These are phyloP conservation scores for Hemiscyllium ocellatum DNA, from an alignment of 2,113 vertebrate species.

Conservation along the genomic window DNA sequence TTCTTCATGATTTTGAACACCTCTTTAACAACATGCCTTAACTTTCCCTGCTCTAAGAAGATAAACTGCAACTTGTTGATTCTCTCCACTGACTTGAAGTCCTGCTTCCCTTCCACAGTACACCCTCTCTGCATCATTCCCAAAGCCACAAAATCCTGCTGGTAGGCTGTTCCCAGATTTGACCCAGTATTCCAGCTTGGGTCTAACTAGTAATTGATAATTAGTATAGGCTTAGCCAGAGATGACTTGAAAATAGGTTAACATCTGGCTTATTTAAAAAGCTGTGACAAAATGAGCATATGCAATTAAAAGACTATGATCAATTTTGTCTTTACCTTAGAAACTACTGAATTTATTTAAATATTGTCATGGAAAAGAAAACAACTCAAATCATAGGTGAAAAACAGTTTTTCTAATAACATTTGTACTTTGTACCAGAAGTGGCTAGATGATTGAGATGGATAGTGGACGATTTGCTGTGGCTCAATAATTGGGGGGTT, in stretches of 20 bases:
- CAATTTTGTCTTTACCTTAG: no score
- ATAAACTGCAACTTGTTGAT: background rate
- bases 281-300: background rate
- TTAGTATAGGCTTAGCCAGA: background rate
- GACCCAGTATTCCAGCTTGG: background rate
- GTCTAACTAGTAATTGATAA: background rate
- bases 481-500: no score
- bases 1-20: background rate
- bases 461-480: background rate
- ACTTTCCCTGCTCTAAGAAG: background rate
- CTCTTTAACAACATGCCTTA: background rate
- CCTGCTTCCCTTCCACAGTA: background rate
- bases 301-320: background rate
- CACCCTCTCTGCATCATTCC: background rate
- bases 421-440: background rate
- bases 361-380: background rate
- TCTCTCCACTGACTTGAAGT: background rate
- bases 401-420: background rate
- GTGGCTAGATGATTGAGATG: background rate
- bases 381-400: background rate
- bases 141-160: background rate
- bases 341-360: background rate
- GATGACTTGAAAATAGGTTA: background rate
- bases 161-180: background rate
- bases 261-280: background rate